Conservation (phyloP, 2,113 vertebrate genomes). For the Lontra canadensis region DNA sequence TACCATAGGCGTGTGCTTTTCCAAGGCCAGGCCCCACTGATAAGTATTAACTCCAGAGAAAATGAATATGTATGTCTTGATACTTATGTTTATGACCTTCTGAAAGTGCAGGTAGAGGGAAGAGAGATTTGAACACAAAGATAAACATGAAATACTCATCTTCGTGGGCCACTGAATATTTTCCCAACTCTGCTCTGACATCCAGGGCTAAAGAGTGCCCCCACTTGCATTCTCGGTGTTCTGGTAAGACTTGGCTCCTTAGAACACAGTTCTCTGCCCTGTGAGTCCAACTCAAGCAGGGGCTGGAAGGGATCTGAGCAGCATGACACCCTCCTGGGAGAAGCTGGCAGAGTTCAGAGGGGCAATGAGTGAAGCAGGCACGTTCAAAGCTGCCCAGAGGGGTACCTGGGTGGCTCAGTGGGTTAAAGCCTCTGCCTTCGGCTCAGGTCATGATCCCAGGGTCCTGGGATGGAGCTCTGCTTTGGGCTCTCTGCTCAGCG, state of each 20-base stretch:
- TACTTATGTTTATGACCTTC: not conserved
- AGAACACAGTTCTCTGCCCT: not conserved
- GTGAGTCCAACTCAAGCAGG: not conserved
- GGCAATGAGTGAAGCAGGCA: not conserved
- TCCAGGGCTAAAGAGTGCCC: accelerated
- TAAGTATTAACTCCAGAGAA: not conserved
- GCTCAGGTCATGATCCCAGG: too few relatives aligned
- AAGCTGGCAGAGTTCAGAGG: not conserved
- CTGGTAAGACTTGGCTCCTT: not conserved
- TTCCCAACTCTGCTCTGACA: not conserved
- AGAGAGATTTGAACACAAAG: not conserved
- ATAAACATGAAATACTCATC: not conserved
- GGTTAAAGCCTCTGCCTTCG: too few relatives aligned
- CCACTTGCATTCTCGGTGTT: not conserved
- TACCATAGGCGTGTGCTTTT: not conserved
- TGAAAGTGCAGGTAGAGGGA: not conserved
- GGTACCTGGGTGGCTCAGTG: too few relatives aligned
- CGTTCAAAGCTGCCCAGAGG: not conserved
- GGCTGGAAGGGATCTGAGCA: not conserved
- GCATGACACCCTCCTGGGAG: not conserved
- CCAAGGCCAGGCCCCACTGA: not conserved
- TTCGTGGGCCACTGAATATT: too few relatives aligned
- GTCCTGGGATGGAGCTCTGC: too few relatives aligned
- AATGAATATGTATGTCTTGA: not conserved
- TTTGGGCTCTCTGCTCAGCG: too few relatives aligned